A percentile compares a stretch with the other conserved stretches of the same genome.
Conservation (phyloP, 2,888 invertebrate genomes). For the Mantis religiosa region DNA sequence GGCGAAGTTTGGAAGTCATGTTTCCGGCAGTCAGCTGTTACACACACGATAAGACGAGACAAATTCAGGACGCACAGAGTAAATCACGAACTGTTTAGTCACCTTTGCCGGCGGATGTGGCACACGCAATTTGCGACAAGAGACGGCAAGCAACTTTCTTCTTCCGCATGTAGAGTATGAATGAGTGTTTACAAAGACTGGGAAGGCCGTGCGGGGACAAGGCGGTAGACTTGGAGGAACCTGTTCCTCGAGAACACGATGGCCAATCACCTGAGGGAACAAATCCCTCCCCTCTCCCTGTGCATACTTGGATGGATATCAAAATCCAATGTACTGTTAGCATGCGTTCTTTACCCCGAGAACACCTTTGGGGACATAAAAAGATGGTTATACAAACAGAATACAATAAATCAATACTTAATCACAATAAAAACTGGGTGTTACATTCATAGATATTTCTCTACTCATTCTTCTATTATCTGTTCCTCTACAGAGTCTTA, state of each 20-base stretch:
- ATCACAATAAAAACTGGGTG: too few species aligned
- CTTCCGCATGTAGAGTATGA: not conserved
- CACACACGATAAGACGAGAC: not conserved
- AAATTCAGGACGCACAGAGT: not conserved
- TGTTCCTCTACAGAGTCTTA: too few species aligned
- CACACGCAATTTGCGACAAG: not conserved
- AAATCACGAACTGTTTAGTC: not conserved
- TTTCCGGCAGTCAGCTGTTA: not conserved
- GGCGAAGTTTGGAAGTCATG: conserved; percentile 48
- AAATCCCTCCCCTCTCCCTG: not conserved
- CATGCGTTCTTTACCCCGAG: not conserved
- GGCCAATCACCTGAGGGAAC: not conserved
- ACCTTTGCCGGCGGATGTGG: not conserved
- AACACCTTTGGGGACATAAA: not conserved
- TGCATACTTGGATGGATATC: not conserved
- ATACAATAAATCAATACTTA: too few species aligned
- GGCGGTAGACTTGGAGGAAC: not conserved
- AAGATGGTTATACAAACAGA: not conserved
- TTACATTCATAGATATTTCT: too few species aligned
- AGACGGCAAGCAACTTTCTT: not conserved
- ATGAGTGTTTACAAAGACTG: not conserved
- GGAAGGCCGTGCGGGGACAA: not conserved
- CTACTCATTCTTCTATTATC: too few species aligned
- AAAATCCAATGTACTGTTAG: not conserved
- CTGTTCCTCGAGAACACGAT: not conserved